These are phyloP conservation scores for Drosophila rellima DNA, from an alignment of 2,888 invertebrate species.

Conservation along the genomic window DNA sequence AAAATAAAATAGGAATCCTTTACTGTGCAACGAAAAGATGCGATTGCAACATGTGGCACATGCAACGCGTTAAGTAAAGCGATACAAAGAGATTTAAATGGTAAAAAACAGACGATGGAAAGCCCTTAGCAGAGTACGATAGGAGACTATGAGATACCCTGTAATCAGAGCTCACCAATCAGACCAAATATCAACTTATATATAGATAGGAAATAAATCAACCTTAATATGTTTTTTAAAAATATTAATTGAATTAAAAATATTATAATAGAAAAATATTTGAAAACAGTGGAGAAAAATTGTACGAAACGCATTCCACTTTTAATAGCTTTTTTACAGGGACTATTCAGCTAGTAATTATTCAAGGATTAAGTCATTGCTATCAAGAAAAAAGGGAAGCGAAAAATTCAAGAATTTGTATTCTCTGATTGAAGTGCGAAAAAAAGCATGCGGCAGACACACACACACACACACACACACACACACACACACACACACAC, in stretches of 20 bases:
- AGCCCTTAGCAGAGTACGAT: background rate
- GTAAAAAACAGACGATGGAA: slow-evolving; percentile 1
- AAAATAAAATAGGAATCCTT: too few species aligned
- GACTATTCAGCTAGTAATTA: too few species aligned
- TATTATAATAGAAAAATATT: too few species aligned
- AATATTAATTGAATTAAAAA: too few species aligned
- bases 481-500: background rate
- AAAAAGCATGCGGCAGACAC: slow-evolving; percentile 7
- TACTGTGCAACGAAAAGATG: background rate
- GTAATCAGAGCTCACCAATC: too few species aligned
- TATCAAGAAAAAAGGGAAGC: background rate
- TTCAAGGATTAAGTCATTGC: background rate
- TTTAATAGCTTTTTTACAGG: too few species aligned
- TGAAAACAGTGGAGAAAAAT: too few species aligned
- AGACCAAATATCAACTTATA: too few species aligned
- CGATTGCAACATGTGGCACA: slow-evolving; percentile 8
- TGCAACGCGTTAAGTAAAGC: background rate
- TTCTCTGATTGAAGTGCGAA: slow-evolving; percentile 20
- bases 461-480: background rate
- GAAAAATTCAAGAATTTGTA: background rate
- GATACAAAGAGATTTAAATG: slow-evolving; percentile 10
- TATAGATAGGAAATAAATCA: too few species aligned
- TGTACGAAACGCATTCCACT: too few species aligned
- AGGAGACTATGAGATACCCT: background rate
- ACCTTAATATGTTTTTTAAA: too few species aligned